phyloP scores from a whole-genome alignment of 2,888 invertebrate species.

The Phytoseiulus persimilis region DNA sequence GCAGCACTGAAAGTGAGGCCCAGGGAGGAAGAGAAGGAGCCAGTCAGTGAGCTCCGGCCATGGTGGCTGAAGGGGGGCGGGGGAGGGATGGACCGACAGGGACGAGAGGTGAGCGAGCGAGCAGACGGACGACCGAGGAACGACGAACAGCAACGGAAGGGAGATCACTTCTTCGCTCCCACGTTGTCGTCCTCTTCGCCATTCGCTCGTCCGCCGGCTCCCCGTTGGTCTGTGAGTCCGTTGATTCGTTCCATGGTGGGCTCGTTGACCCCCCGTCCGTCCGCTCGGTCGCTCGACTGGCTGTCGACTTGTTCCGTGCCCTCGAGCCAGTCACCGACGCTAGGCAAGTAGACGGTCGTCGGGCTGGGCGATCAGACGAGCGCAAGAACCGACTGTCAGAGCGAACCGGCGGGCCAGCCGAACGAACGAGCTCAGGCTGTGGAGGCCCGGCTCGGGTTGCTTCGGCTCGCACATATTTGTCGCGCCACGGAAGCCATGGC shows the following conservation, averaged over 20 bases:
- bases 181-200: not conserved
- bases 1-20: not conserved
- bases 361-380: not conserved
- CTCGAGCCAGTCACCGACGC: not conserved
- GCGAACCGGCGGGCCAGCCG: slow-evolving; percentile 6
- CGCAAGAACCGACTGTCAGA: not conserved
- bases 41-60: not conserved
- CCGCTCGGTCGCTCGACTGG: not conserved
- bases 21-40: not conserved
- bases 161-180: not conserved
- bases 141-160: not conserved
- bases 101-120: not conserved
- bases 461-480: not conserved
- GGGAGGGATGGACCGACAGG: not conserved
- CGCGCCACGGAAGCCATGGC: not conserved
- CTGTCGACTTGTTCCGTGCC: slow-evolving; percentile 5
- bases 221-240: not conserved
- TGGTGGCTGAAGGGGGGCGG: not conserved
- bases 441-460: not conserved
- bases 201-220: not conserved
- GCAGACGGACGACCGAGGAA: not conserved
- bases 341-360: not conserved
- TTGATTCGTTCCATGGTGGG: not conserved
- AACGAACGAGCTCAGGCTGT: too few relatives aligned
- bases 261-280: not conserved